Evolutionary conservation across 2,888 invertebrate genomes (phyloP).

Genomic region (Chrysotoxum bicinctum): DNA sequence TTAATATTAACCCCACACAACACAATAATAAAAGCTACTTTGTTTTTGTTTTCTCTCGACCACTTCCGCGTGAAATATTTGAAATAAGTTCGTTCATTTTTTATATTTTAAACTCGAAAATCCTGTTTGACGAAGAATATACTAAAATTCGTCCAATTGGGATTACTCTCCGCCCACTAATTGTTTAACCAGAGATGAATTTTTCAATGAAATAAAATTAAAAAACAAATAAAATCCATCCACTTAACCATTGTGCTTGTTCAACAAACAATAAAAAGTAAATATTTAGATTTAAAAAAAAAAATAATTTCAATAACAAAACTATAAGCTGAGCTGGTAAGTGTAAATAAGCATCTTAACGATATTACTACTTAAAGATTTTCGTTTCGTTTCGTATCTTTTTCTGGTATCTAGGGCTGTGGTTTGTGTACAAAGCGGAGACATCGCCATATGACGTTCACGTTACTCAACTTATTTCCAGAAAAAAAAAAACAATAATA

Average conservation of each 20-base stretch:
- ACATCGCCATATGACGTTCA: slow-evolving; percentile 45
- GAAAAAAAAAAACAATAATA: slow-evolving; percentile 20
- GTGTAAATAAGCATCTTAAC: slow-evolving; percentile 7
- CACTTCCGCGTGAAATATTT: slow-evolving; percentile 42
- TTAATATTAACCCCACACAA: slow-evolving; percentile 31
- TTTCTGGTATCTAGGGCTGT: neutral
- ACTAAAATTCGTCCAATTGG: neutral
- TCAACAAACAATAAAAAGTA: slow-evolving; percentile 29
- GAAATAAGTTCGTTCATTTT: neutral
- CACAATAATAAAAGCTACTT: slow-evolving; percentile 1
- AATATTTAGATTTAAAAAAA: slow-evolving; percentile 14
- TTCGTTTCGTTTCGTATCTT: slow-evolving; percentile 1
- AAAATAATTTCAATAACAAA: slow-evolving; percentile 29
- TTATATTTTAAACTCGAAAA: neutral
- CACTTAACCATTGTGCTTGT: slow-evolving; percentile 21
- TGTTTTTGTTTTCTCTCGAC: neutral
- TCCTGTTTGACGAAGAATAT: neutral
- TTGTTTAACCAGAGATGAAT: neutral
- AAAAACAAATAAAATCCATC: neutral
- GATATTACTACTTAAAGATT: neutral
- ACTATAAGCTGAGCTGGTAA: neutral
- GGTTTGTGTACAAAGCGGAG: slow-evolving; percentile 57
- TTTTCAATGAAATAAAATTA: slow-evolving; percentile 5
- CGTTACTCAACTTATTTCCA: slow-evolving; percentile 33
- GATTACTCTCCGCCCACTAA: neutral